phyloP scores from a whole-genome alignment of 2,113 vertebrate species.

The Datnioides undecimradiatus region DNA sequence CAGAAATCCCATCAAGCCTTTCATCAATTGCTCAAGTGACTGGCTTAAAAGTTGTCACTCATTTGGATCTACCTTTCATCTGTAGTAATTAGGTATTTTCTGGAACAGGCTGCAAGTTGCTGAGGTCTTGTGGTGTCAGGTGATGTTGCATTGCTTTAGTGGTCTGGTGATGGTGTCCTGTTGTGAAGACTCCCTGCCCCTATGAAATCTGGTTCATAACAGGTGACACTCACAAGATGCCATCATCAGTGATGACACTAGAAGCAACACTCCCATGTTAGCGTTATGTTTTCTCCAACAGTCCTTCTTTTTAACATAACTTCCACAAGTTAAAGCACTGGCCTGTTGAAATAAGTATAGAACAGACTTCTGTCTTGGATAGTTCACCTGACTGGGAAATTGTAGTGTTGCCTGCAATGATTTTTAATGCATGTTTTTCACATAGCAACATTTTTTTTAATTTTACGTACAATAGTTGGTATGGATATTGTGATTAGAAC shows the following conservation, averaged over 20 bases:
- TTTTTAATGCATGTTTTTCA: background rate
- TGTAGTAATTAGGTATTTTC: background rate
- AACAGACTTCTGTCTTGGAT: background rate
- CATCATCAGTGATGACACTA: background rate
- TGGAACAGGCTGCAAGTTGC: background rate
- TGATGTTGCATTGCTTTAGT: conserved; percentile 18
- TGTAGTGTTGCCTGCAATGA: background rate
- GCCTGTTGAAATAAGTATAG: background rate
- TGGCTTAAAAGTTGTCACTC: background rate
- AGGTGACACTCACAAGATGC: conserved; percentile 13
- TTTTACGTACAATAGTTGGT: background rate
- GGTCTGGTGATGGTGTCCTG: background rate
- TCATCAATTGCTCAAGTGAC: too few relatives aligned
- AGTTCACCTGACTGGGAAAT: background rate
- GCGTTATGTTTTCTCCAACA: background rate
- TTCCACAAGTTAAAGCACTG: too few relatives aligned
- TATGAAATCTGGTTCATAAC: background rate
- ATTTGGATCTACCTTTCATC: background rate
- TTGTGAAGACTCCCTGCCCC: background rate
- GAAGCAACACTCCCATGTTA: background rate
- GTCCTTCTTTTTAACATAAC: too few relatives aligned
- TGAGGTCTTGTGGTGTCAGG: conserved; percentile 16
- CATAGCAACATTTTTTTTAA: background rate
- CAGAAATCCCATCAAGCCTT: background rate
- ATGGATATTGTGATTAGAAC: background rate